These are phyloP conservation scores for Aricia artaxerxes DNA, from an alignment of 2,888 invertebrate genomes.

Conservation along the genomic window DNA sequence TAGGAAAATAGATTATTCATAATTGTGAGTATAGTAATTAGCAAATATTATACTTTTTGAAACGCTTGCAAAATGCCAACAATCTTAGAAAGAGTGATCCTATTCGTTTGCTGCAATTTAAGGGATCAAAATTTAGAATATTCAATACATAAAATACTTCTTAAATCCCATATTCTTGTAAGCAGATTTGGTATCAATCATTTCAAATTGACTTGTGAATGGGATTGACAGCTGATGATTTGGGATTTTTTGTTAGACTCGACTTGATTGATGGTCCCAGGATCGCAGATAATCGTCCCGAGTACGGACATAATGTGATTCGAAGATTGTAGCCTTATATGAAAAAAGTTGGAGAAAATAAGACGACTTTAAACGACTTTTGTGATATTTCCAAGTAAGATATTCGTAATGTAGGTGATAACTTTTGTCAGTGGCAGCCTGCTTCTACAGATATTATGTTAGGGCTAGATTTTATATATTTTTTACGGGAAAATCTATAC, in stretches of 20 bases:
- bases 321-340: not conserved
- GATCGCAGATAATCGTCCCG: conserved; percentile 4
- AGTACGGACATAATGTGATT: not conserved
- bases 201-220: conserved; percentile 55
- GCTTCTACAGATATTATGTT: not conserved
- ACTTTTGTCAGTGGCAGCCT: not conserved
- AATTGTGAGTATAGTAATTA: no score
- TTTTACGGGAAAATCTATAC: no score
- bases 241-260: conserved; percentile 34
- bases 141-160: not conserved
- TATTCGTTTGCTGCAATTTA: no score
- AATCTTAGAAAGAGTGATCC: no score
- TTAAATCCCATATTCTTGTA: not conserved
- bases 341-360: conserved; percentile 13
- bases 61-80: no score
- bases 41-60: no score
- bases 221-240: conserved; percentile 41
- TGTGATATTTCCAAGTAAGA: not conserved
- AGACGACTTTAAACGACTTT: conserved; percentile 10
- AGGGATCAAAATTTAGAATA: no score
- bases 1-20: no score
- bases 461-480: no score
- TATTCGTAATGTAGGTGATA: not conserved
- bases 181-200: conserved; percentile 50
- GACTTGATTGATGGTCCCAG: conserved; percentile 7